Base-by-base conservation (phyloP, 2,113 vertebrate species). In the Hippocampus mohnikei region DNA sequence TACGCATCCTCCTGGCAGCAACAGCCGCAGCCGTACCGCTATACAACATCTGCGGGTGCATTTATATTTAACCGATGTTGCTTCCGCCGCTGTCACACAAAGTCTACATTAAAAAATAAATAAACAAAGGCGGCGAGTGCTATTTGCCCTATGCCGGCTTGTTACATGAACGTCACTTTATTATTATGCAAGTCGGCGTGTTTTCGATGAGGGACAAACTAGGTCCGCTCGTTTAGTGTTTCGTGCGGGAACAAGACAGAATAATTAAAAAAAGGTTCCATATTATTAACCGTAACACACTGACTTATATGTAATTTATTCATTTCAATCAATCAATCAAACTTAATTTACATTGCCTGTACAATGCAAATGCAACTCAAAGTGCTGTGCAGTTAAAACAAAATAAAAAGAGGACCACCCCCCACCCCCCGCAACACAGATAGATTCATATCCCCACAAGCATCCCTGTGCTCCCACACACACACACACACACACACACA, bases 1-100 rank as follows among this genome's bases (percentile, higher is more conserved):
- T 73, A 21, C 90, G 77, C 61, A 94, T 55, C 72, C 93, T 91
- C 46, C 91, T 71, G 9, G 87, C 81, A 66, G 92, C 91, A 2
- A 88, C 80, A 44, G 77, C 85, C 61, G 89, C 88, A 0, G 85
- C 75, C 3, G 90, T 74, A 23, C 90, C 83, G 72, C 83, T 74
- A 0, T 81, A 68, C 1, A 93, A 27, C 1, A 93, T 67, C 29
- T 86, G 88, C 7, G 85, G 66, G 66, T 88, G 79, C 93, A 93
- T 0, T 79, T 8, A 65, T 93, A 1, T 0, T 79, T 10, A 68
- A 68, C 52, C 23, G 25, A 37, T 29, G 0, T 6, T 13, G 16
- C 29, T 37, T 8, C 59, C 27, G 16, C 59, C 8, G 10, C 20
- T 62, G 55, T 59, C 56, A 29, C 13, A 41, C 37, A 12, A 41